A percentile compares a stretch with the other conserved stretches of the same genome.
These are phyloP conservation scores for Ptyas mucosa DNA, from an alignment of 2,113 vertebrate species.

Conservation along the genomic window DNA sequence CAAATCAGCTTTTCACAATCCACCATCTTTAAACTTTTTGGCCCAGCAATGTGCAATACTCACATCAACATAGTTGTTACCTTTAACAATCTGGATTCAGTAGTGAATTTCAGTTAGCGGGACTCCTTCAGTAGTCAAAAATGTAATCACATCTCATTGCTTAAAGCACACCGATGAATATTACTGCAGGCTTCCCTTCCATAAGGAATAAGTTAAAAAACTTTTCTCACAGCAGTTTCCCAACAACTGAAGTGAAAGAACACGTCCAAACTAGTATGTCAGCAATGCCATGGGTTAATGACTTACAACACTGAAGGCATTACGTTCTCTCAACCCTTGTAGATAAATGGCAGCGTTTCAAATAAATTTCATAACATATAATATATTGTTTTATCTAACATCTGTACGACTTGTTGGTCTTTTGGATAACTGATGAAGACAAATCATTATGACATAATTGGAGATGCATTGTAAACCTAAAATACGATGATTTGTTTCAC, in stretches of 20 bases:
- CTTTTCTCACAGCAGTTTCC: not conserved
- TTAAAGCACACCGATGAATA: not conserved
- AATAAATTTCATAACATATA: not conserved
- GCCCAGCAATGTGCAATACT: not conserved
- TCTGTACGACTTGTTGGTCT: not conserved
- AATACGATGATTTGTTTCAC: not conserved
- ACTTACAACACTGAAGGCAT: not conserved
- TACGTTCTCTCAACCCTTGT: not conserved
- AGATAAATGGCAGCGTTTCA: not conserved
- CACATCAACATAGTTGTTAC: not conserved
- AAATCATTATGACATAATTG: not conserved
- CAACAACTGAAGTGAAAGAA: not conserved
- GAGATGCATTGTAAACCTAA: not conserved
- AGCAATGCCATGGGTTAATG: not conserved
- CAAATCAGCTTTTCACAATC: not conserved
- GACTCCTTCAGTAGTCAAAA: not conserved
- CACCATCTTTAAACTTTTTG: not conserved
- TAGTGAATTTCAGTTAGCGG: not conserved
- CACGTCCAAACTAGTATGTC: not conserved
- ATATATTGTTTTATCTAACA: not conserved
- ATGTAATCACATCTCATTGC: not conserved
- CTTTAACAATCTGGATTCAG: not conserved
- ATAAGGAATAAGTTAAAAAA: not conserved
- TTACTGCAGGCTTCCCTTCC: not conserved
- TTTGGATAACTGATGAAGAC: conserved; percentile 4